phyloP scores from a whole-genome alignment of 2,797 vertebrate species.

The Lerista edwardsae region DNA sequence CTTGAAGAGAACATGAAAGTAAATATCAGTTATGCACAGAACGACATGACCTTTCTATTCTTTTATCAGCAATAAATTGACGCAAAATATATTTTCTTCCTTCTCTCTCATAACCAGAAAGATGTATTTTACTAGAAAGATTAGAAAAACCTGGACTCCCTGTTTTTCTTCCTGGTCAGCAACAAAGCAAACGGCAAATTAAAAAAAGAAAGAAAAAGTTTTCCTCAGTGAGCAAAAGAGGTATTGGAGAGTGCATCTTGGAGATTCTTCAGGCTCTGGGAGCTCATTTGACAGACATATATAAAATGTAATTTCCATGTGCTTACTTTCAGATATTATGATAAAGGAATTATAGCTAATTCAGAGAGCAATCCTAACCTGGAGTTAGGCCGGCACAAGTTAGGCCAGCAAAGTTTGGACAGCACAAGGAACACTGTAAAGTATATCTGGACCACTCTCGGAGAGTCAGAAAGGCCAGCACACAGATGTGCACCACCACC shows the following conservation, averaged over 20 bases:
- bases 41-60: slow-evolving; percentile 62
- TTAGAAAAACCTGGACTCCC: slow-evolving; percentile 39
- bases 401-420: too few relatives aligned
- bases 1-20: slow-evolving; percentile 64
- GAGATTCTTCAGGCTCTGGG: slow-evolving; percentile 17
- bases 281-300: slow-evolving; percentile 47
- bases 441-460: too few relatives aligned
- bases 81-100: slow-evolving; percentile 49
- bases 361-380: too few relatives aligned
- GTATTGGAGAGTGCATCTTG: slow-evolving; percentile 40
- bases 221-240: slow-evolving; percentile 28
- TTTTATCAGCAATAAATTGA: slow-evolving; percentile 52
- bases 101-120: slow-evolving; percentile 42
- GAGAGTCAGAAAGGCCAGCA: too few relatives aligned
- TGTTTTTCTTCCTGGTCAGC: slow-evolving; percentile 28
- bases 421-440: too few relatives aligned
- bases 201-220: slow-evolving; percentile 31
- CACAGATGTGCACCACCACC: too few relatives aligned
- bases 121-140: slow-evolving; percentile 60
- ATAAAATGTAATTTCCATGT: background rate
- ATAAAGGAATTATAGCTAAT: background rate
- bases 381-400: too few relatives aligned
- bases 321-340: background rate
- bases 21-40: slow-evolving; percentile 44
- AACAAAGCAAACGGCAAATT: slow-evolving; percentile 57